These are phyloP conservation scores for Dolichoris vasculosae DNA, from an alignment of 1,140 invertebrate genomes.

Conservation along the genomic window DNA sequence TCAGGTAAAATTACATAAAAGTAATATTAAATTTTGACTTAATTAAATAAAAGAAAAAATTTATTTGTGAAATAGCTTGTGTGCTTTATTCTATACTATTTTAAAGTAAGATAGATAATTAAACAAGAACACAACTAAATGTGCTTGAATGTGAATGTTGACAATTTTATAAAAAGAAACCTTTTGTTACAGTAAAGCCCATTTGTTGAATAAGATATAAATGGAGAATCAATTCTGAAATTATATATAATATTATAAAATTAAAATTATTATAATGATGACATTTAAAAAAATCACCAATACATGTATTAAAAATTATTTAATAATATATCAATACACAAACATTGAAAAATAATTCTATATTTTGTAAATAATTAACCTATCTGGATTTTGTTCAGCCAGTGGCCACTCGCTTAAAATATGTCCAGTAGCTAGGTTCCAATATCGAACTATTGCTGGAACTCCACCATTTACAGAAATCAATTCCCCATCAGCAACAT, in stretches of 20 bases:
- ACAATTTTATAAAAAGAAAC: constrained; percentile 60
- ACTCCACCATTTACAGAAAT: constrained; percentile 84
- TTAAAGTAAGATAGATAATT: constrained; percentile 27
- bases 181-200: constrained; percentile 70
- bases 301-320: constrained; percentile 29
- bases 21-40: constrained; percentile 38
- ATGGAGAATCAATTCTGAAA: constrained; percentile 71
- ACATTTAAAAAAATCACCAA: neutral
- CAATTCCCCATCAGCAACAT: constrained; percentile 79
- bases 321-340: constrained; percentile 1
- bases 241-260: constrained; percentile 52
- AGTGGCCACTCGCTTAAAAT: constrained; percentile 75
- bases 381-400: constrained; percentile 69
- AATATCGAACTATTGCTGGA: constrained; percentile 83
- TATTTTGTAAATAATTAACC: constrained; percentile 57
- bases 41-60: constrained; percentile 40
- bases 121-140: constrained; percentile 32
- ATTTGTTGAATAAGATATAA: constrained; percentile 71
- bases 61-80: constrained; percentile 45
- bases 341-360: neutral
- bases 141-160: constrained; percentile 47
- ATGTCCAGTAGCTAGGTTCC: constrained; percentile 83
- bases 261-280: constrained; percentile 16
- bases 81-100: constrained; percentile 17
- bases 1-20: constrained; percentile 30